These are phyloP conservation scores for Dysdera silvatica DNA, from an alignment of 1,140 invertebrate genomes.

Conservation along the genomic window DNA sequence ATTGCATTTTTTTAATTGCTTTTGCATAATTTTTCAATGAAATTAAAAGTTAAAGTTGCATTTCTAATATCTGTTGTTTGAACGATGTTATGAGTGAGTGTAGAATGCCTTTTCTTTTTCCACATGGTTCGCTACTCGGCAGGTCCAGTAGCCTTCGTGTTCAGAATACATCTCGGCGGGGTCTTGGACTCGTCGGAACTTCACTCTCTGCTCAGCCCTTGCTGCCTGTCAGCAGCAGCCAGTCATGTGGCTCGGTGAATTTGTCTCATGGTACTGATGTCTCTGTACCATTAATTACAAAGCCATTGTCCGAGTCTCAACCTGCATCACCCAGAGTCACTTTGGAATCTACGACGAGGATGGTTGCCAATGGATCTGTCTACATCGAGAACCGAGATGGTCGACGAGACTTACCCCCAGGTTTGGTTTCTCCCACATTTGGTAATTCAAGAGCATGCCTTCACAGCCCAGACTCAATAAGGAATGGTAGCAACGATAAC, in stretches of 20 bases:
- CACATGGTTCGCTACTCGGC: too few species aligned
- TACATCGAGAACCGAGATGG: slow-evolving; percentile 20
- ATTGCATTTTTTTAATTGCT: too few species aligned
- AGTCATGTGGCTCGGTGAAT: slow-evolving; percentile 34
- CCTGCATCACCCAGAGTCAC: slow-evolving; percentile 29
- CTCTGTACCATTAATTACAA: slow-evolving; percentile 7
- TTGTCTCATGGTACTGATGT: slow-evolving; percentile 22
- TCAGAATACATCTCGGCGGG: slow-evolving; percentile 32
- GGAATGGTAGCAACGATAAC: slow-evolving; percentile 41
- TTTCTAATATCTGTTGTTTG: too few species aligned
- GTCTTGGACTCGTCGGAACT: slow-evolving; percentile 35
- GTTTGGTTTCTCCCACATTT: slow-evolving; percentile 32
- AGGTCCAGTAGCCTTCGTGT: slow-evolving; percentile 35
- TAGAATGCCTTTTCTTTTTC: too few species aligned
- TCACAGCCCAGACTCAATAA: slow-evolving; percentile 40
- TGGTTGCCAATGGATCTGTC: slow-evolving; percentile 23
- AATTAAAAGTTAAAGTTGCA: too few species aligned
- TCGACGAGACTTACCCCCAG: slow-evolving; percentile 28
- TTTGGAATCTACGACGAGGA: slow-evolving; percentile 19
- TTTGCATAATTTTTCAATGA: too few species aligned
- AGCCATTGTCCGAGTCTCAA: slow-evolving; percentile 24
- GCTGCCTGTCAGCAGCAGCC: slow-evolving; percentile 37
- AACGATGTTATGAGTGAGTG: too few species aligned
- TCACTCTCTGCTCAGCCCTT: slow-evolving; percentile 39
- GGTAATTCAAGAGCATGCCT: slow-evolving; percentile 37